Evolutionary conservation across 2,113 vertebrate species (phyloP), one percentile per base, ranked within the genome.

Genomic region (Seriola aureovittata): DNA sequence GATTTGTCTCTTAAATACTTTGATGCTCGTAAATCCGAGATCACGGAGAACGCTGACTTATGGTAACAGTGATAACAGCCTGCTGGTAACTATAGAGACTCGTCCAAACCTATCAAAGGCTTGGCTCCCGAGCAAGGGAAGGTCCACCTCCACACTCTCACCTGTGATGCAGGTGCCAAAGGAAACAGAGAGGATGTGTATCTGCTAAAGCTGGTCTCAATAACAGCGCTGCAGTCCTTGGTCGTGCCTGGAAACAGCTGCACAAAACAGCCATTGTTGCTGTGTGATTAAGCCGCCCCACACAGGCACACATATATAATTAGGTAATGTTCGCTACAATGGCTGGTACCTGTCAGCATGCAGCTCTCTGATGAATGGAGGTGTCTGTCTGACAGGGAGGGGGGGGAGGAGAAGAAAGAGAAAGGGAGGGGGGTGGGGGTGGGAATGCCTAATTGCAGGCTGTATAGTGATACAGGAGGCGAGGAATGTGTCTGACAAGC

Each of bases 401-500:
- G 50, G 65, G 65, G 76, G 65, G 68, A 48, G 46, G 63, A 84
- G 84, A 75, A 63, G 66, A 85, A 78, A 40, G 88, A 32, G 88
- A 84, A 77, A 73, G 75, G 86, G 75, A 77, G 75, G 75, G 86
- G 77, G 50, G 73, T 42, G 77, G 63, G 68, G 86, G 75, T 77
- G 81, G 80, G 74, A 19, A 74, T 25, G 21, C 8, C 71, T 93
- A 94, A 95, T 94, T 94, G 91, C 76, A 85, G 88, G 81, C 81
- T 94, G 79, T 57, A n/a, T 34, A 11, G 82, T 93, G 92, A 93
- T 92, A 86, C 75, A 89, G 67, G 58, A 86, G 79, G 75, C 3
- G 42, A 92, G 80, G 90, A 92, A 94, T 93, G 85, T 64, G 78
- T 92, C 85, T 81, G 85, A 88, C 62, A 63, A 81, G 90, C 84